Percentiles rank a stretch among this genome's conserved stretches.
Conservation (phyloP, 64 coral and sea anemone species). For the Porites lutea region DNA sequence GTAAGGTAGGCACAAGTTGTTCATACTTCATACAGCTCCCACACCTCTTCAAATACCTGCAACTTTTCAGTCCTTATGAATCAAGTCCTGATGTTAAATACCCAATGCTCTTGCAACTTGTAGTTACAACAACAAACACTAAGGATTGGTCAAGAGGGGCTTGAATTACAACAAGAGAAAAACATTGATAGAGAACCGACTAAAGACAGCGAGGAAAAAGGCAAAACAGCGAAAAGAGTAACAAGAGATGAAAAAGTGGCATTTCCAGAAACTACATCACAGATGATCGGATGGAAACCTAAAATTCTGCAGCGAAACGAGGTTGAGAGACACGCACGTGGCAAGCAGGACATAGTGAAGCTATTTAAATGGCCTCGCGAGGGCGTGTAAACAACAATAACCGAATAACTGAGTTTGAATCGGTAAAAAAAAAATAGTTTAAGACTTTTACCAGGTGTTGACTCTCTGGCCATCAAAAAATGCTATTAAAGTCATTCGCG, state of each 20-base stretch:
- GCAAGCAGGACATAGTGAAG: constrained; percentile 71
- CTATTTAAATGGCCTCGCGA: constrained; percentile 78
- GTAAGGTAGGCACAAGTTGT: too few species aligned
- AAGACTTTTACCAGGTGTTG: too few species aligned
- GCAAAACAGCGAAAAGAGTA: background rate
- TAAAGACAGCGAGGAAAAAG: background rate
- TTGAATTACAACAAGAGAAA: background rate
- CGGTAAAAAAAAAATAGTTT: too few species aligned
- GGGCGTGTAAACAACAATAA: constrained; percentile 38
- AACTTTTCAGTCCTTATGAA: too few species aligned
- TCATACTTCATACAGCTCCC: too few species aligned
- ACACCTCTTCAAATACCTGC: too few species aligned
- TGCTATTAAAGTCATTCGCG: too few species aligned
- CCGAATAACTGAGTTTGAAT: too few species aligned
- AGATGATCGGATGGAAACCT: constrained; percentile 16
- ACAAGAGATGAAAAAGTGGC: background rate
- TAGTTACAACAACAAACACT: constrained; percentile 38
- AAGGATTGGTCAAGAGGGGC: constrained; percentile 13
- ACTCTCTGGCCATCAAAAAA: too few species aligned
- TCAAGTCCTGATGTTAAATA: background rate
- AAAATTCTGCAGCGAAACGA: constrained; percentile 27
- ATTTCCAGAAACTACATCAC: constrained; percentile 27
- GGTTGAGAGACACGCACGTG: constrained; percentile 19
- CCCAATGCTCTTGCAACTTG: background rate
- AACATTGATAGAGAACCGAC: background rate